Percentiles rank a stretch among this genome's conserved stretches.
These are phyloP conservation scores for Brevimyrus niger DNA, from an alignment of 2,113 vertebrate species.

Conservation along the genomic window DNA sequence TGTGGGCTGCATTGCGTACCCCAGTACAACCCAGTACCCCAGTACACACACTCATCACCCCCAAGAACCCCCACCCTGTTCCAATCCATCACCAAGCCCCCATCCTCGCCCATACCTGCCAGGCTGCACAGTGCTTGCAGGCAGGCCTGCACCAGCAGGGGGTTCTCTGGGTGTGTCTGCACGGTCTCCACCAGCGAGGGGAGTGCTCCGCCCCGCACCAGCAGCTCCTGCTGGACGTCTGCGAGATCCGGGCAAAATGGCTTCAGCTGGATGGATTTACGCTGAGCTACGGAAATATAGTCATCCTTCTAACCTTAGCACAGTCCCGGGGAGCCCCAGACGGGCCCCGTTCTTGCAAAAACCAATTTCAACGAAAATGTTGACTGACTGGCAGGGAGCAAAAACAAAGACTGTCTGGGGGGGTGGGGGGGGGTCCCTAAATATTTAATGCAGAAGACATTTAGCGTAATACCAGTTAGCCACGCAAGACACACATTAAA, in stretches of 20 bases:
- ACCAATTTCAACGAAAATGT: not conserved
- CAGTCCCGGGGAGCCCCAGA: not conserved
- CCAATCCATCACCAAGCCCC: constrained; percentile 51
- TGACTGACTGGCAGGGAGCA: not conserved
- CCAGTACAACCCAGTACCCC: constrained; percentile 50
- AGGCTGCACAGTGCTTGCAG: constrained; percentile 73
- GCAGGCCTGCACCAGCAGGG: constrained; percentile 62
- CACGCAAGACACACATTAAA: not conserved
- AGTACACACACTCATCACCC: constrained; percentile 47
- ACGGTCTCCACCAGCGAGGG: constrained; percentile 63
- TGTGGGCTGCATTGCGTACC: constrained; percentile 42
- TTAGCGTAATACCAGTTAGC: not conserved
- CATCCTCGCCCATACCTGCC: constrained; percentile 63
- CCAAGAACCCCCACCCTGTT: constrained; percentile 36
- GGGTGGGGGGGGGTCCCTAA: not conserved
- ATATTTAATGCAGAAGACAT: not conserved
- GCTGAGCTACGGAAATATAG: not conserved
- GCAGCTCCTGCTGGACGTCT: constrained; percentile 68
- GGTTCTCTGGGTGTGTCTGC: constrained; percentile 56
- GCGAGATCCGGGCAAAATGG: not conserved
- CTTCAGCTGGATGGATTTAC: not conserved
- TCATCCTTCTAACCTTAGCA: not conserved
- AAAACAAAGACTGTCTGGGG: not conserved
- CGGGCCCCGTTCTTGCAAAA: not conserved
- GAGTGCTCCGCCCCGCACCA: constrained; percentile 64